Evolutionary conservation across 2,113 vertebrate genomes (phyloP).

Genomic region (Lipotes vexillifer): DNA sequence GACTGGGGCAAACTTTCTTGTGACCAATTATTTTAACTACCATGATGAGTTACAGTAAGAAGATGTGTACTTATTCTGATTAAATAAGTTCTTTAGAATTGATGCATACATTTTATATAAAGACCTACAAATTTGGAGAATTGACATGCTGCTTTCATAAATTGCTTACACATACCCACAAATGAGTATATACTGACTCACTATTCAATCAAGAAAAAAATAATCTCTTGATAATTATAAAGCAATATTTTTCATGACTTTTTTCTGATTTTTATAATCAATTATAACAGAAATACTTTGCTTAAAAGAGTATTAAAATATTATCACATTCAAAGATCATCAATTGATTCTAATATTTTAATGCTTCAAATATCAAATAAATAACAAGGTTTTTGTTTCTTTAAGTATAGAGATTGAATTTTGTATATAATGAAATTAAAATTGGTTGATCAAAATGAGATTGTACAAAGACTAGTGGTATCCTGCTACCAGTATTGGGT

Average conservation of each 20-base stretch:
- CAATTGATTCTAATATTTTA: constrained; percentile 57
- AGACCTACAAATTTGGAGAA: constrained; percentile 64
- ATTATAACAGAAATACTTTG: constrained; percentile 72
- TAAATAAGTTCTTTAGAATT: constrained; percentile 50
- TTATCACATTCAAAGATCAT: constrained; percentile 3
- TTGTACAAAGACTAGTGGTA: constrained; percentile 75
- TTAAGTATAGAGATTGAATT: constrained; percentile 62
- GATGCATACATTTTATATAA: constrained; percentile 41
- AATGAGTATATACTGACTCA: constrained; percentile 61
- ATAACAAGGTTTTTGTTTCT: constrained; percentile 30
- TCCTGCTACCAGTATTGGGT: constrained; percentile 73
- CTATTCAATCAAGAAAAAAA: constrained; percentile 55
- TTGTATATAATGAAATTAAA: constrained; percentile 80
- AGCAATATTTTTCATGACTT: constrained; percentile 69
- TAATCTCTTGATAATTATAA: constrained; percentile 68
- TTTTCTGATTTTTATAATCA: constrained; percentile 76
- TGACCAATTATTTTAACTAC: background rate
- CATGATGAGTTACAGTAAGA: background rate
- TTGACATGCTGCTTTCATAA: constrained; percentile 63
- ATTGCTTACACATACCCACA: background rate
- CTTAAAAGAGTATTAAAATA: constrained; percentile 49
- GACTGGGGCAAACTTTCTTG: background rate
- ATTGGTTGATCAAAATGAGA: constrained; percentile 81
- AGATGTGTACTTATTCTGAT: constrained; percentile 64
- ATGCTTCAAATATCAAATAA: constrained; percentile 62